Percentiles rank a stretch among this genome's conserved stretches.
Conservation (phyloP, 2,797 vertebrate genomes). For the Myotis vivesi region DNA sequence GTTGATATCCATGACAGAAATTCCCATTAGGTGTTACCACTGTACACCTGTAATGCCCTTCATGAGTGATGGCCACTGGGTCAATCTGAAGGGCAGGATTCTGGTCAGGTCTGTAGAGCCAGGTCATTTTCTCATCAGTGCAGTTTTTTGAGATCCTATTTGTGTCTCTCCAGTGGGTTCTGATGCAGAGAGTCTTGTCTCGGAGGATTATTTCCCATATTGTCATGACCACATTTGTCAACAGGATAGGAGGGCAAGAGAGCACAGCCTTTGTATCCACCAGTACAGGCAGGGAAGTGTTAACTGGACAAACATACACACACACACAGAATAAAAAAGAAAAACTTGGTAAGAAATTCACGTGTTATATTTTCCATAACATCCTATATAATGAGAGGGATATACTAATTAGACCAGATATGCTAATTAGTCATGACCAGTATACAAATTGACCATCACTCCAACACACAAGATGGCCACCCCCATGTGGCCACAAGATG, state of each 20-base stretch:
- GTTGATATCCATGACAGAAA: fast-evolving
- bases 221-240: not conserved
- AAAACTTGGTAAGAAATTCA: not conserved
- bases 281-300: too few species aligned
- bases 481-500: too few species aligned
- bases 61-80: slow-evolving; percentile 57
- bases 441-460: too few species aligned
- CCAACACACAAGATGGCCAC: too few species aligned
- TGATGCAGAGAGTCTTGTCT: not conserved
- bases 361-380: not conserved
- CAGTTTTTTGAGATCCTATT: not conserved
- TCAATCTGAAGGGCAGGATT: slow-evolving; percentile 52
- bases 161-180: not conserved
- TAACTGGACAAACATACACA: not conserved
- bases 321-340: not conserved
- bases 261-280: not conserved
- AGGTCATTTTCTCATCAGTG: not conserved
- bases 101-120: slow-evolving; percentile 43
- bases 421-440: too few species aligned
- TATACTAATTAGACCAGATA: too few species aligned
- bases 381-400: not conserved
- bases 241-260: not conserved
- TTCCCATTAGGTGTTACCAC: fast-evolving
- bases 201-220: not conserved
- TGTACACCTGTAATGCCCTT: slow-evolving; percentile 73